These are phyloP conservation scores for Cheilosia soror DNA, from an alignment of 2,888 invertebrate species.

Conservation along the genomic window DNA sequence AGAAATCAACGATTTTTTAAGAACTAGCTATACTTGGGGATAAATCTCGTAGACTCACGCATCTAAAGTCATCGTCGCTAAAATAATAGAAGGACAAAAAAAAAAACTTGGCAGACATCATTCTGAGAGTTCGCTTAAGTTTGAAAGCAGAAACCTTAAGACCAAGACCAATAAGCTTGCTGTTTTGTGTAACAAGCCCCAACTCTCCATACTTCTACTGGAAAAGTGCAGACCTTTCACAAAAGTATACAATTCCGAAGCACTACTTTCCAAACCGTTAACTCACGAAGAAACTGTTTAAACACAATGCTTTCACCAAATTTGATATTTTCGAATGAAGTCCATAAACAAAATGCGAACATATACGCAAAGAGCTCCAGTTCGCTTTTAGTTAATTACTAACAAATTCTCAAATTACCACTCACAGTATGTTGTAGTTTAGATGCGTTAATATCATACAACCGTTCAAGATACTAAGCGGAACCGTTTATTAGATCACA, in stretches of 20 bases:
- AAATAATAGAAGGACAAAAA: too few relatives aligned
- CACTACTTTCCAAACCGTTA: conserved; percentile 1
- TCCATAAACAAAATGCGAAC: conserved; percentile 1
- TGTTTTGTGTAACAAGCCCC: neutral
- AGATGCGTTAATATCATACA: too few relatives aligned
- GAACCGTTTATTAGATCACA: conserved; percentile 21
- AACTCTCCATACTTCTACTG: too few relatives aligned
- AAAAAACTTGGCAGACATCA: too few relatives aligned
- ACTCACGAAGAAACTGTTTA: neutral
- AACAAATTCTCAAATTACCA: conserved; percentile 3
- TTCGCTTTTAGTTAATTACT: neutral
- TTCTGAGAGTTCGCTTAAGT: too few relatives aligned
- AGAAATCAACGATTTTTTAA: too few relatives aligned
- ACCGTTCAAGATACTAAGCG: neutral
- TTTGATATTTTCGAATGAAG: neutral
- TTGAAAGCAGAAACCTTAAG: too few relatives aligned
- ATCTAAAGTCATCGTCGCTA: too few relatives aligned
- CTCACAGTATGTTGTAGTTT: neutral
- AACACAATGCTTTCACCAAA: conserved; percentile 14
- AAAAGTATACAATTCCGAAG: neutral
- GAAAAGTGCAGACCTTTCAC: too few relatives aligned
- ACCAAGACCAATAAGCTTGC: too few relatives aligned
- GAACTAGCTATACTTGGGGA: too few relatives aligned
- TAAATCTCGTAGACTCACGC: too few relatives aligned
- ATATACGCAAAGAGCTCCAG: neutral